Base-by-base conservation (phyloP, 2,797 vertebrate genomes). In the Anguilla marmorata region DNA sequence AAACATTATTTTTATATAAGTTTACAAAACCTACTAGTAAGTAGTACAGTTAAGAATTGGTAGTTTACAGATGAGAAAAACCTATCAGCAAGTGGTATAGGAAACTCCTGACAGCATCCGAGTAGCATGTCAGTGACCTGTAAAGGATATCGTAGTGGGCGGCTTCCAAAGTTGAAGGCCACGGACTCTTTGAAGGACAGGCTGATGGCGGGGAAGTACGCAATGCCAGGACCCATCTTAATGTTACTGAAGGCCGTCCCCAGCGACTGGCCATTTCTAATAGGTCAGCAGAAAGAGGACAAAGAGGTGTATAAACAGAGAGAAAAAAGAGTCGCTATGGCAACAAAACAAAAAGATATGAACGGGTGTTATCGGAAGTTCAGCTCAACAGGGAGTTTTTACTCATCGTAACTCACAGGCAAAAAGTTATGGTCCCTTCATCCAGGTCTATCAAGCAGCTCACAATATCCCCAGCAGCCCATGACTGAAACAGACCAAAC, bases 131-230 rank as follows among this genome's bases (percentile, higher is more conserved):
- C 16, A 11, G 45, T 45, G 37, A 69, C 30, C 45, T 50, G 2
- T 12, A 92, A 96, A 98, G 97, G 98, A 99, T 99, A 99, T 99
- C 98, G 95, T 91, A 99, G 97, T 0, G 98, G 98, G 58, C 98
- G 96, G 91, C 98, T 99, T 87, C 98, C 98, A 0, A 99, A 99
- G 95, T 99, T 99, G 93, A 99, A 99, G n/a, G 98, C 98, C 92
- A 99, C 98, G 0, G 98, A 99, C 92, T 99, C 98, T 92, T 99
- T 99, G 90, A 99, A 99, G 0, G 98, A 99, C 8, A 99, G 96
- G 92, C 98, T 99, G 95, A 99, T 99, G 89, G 98, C 98, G 0
- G 98, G 98, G 88, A 99, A 99, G 92, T 99, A 99, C 0, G 98
- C 98, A 56, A 99, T 94, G 0, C 98, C 98, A 0, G 97, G 95